These are phyloP conservation scores for Hippocampus abdominalis DNA, from an alignment of 2,113 vertebrate genomes.

Conservation along the genomic window DNA sequence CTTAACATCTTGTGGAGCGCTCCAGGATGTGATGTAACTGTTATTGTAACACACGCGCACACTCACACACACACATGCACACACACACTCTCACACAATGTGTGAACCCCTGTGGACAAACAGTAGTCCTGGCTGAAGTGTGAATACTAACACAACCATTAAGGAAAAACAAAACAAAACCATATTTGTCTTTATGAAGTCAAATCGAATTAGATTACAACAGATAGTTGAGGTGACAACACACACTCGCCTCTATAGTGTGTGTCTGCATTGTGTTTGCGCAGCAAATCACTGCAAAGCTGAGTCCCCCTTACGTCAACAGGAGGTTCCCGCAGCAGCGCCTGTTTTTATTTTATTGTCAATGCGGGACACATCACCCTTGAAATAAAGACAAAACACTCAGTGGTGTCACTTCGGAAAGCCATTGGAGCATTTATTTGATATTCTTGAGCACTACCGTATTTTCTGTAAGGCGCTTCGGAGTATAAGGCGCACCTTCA, in stretches of 20 bases:
- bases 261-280: slow-evolving; percentile 12
- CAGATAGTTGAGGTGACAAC: slow-evolving; percentile 28
- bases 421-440: too few species aligned
- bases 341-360: slow-evolving; percentile 38
- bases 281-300: slow-evolving; percentile 55
- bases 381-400: too few species aligned
- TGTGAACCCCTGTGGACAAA: neutral
- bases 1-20: slow-evolving; percentile 1
- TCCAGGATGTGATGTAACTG: slow-evolving; percentile 20
- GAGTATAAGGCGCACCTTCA: too few species aligned
- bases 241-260: slow-evolving; percentile 10
- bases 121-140: neutral
- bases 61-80: neutral
- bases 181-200: neutral
- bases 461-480: too few species aligned
- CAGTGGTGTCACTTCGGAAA: too few species aligned
- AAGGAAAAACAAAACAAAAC: neutral
- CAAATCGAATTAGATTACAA: neutral
- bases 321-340: slow-evolving; percentile 42
- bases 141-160: neutral
- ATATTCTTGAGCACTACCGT: too few species aligned
- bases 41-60: neutral
- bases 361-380: too few species aligned
- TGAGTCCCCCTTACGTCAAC: slow-evolving; percentile 27
- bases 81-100: neutral